A percentile compares a stretch with the other conserved stretches of the same genome.
Conservation (phyloP, 2,797 vertebrate genomes). For the Spatula versicolor region DNA sequence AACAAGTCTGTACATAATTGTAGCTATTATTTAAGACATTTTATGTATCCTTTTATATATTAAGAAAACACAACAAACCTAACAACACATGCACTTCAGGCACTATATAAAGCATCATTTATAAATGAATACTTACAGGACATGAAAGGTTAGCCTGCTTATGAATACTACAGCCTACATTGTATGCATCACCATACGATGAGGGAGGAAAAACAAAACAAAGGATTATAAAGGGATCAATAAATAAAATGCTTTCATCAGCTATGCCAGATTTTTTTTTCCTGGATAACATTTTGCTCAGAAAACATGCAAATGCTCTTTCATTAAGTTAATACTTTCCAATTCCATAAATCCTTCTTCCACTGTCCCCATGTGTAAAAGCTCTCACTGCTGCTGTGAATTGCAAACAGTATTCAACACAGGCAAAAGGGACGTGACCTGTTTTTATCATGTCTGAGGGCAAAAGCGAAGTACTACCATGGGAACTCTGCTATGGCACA, state of each 20-base stretch:
- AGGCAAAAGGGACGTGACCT: not conserved
- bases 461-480: not conserved
- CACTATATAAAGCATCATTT: conserved; percentile 4
- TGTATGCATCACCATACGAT: not conserved
- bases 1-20: conserved; percentile 1
- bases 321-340: conserved; percentile 64
- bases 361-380: conserved; percentile 37
- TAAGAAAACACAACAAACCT: not conserved
- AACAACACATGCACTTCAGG: not conserved
- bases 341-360: conserved; percentile 58
- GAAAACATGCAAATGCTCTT: conserved; percentile 71
- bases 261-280: not conserved
- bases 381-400: conserved; percentile 31
- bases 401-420: conserved; percentile 36
- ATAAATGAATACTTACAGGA: conserved; percentile 1
- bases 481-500: not conserved
- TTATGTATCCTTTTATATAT: conserved; percentile 16
- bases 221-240: conserved; percentile 61
- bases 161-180: not conserved
- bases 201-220: conserved; percentile 21
- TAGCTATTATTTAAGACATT: conserved; percentile 21
- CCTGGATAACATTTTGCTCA: conserved; percentile 26
- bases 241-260: conserved; percentile 69
- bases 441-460: conserved; percentile 12
- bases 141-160: not conserved